Conservation (phyloP, 1,140 invertebrate species). For the Aporrectodea caliginosa region DNA sequence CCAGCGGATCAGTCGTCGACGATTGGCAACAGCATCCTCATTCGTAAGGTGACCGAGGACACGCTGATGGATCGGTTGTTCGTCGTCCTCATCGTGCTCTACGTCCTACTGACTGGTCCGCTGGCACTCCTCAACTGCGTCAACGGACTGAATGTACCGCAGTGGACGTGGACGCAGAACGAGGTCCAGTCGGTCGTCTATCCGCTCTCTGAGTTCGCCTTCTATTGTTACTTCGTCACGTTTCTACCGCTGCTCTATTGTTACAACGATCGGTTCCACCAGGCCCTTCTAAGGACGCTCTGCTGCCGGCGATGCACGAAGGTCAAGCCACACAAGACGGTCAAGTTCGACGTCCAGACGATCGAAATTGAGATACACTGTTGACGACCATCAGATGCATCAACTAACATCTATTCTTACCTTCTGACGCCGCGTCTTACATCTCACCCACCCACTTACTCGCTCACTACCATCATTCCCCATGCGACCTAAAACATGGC, state of each 20-base stretch:
- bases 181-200: background rate
- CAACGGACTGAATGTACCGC: background rate
- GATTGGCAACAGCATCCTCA: background rate
- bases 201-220: background rate
- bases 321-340: background rate
- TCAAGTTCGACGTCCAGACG: background rate
- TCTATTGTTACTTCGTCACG: background rate
- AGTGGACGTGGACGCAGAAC: slow-evolving; percentile 1
- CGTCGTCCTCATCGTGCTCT: background rate
- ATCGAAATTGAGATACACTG: background rate
- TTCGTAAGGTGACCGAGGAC: background rate
- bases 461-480: too few relatives aligned
- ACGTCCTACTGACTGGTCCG: background rate
- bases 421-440: too few relatives aligned
- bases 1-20: too few relatives aligned
- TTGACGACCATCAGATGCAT: background rate
- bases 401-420: too few relatives aligned
- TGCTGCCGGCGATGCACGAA: background rate
- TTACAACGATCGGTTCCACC: background rate
- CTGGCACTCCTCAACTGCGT: background rate
- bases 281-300: background rate
- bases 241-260: background rate
- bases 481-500: too few relatives aligned
- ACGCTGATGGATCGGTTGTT: background rate
- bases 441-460: too few relatives aligned